Conservation (phyloP, 2,113 vertebrate species). For the Tapirus terrestris region DNA sequence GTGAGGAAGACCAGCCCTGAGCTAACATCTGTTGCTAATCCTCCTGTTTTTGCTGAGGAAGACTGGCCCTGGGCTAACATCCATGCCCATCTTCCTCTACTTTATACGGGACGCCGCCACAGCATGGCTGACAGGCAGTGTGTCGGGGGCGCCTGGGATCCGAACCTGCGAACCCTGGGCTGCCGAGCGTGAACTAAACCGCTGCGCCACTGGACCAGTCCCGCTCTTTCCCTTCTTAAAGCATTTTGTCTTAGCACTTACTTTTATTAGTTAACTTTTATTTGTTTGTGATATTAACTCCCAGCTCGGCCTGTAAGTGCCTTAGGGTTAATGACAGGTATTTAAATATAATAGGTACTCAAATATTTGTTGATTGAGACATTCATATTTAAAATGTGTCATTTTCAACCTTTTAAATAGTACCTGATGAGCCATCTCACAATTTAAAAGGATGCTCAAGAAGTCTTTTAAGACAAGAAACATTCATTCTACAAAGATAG, state of each 20-base stretch:
- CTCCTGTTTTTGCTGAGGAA: too few species aligned
- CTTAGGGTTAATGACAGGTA: neutral
- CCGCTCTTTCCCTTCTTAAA: too few species aligned
- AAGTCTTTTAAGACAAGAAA: neutral
- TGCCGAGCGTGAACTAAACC: too few species aligned
- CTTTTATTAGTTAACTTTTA: neutral
- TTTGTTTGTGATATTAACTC: neutral
- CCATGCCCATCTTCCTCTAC: too few species aligned
- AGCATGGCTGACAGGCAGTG: too few species aligned
- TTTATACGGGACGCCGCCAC: too few species aligned
- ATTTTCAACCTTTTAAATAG: conserved; percentile 17
- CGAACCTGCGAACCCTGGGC: too few species aligned
- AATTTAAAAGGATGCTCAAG: conserved; percentile 23
- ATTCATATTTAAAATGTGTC: neutral
- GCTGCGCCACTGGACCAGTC: too few species aligned
- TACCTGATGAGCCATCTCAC: neutral
- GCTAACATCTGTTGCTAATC: too few species aligned
- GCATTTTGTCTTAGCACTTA: neutral
- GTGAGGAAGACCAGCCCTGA: too few species aligned
- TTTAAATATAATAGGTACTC: neutral
- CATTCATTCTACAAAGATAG: neutral
- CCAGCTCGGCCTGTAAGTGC: neutral
- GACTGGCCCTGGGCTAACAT: too few species aligned
- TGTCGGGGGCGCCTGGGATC: too few species aligned
- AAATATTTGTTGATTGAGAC: neutral